A percentile compares a stretch with the other conserved stretches of the same genome.
Conservation (phyloP, 2,797 vertebrate genomes). For the Acrossocheilus fasciatus region DNA sequence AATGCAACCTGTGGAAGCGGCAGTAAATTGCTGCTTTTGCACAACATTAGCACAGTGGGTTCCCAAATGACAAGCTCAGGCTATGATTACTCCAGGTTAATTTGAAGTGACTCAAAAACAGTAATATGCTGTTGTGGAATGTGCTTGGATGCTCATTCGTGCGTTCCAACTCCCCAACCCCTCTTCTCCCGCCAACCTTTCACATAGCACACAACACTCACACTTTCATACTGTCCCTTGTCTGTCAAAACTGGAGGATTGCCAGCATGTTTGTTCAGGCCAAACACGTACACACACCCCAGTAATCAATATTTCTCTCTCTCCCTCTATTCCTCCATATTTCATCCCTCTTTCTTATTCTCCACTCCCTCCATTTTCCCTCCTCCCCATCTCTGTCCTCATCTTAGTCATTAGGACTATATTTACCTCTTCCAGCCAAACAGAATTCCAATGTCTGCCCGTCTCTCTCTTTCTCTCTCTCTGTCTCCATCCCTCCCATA, state of each 20-base stretch:
- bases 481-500: slow-evolving; percentile 39
- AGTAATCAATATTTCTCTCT: slow-evolving; percentile 77
- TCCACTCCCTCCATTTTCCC: slow-evolving; percentile 2
- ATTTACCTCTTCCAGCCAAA: slow-evolving; percentile 57
- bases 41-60: slow-evolving; percentile 48
- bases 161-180: neutral
- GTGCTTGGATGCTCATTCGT: neutral
- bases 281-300: slow-evolving; percentile 76
- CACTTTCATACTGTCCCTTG: slow-evolving; percentile 48
- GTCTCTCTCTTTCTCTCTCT: slow-evolving; percentile 44
- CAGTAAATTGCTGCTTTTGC: slow-evolving; percentile 45
- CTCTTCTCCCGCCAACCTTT: neutral
- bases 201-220: slow-evolving; percentile 11
- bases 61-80: slow-evolving; percentile 36
- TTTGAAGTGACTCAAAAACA: slow-evolving; percentile 46
- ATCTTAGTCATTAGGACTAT: slow-evolving; percentile 57
- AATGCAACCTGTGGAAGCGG: slow-evolving; percentile 30
- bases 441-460: slow-evolving; percentile 44
- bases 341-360: slow-evolving; percentile 62
- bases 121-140: slow-evolving; percentile 32
- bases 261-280: slow-evolving; percentile 76
- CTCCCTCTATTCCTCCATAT: slow-evolving; percentile 72
- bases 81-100: slow-evolving; percentile 47
- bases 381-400: slow-evolving; percentile 37
- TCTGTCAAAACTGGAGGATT: slow-evolving; percentile 71